Evolutionary conservation across 2,888 invertebrate genomes (phyloP).

Genomic region (Nematopogon swammerdamellus): DNA sequence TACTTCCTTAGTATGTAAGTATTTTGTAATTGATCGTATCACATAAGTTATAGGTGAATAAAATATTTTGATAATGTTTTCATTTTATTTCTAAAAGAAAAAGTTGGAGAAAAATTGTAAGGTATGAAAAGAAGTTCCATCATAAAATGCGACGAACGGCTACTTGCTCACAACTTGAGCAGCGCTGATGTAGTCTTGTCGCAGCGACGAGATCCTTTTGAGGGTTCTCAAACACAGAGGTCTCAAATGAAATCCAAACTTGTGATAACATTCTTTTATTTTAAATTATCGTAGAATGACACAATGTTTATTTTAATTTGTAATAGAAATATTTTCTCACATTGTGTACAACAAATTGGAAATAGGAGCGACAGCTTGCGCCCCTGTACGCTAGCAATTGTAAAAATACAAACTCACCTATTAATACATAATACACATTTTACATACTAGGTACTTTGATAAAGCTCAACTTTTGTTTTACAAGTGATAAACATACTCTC

Average conservation of each 20-base stretch:
- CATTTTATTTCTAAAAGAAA: too few relatives aligned
- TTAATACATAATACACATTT: constrained; percentile 34
- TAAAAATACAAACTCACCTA: constrained; percentile 53
- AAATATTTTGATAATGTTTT: too few relatives aligned
- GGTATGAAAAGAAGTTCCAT: too few relatives aligned
- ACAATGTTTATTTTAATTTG: constrained; percentile 30
- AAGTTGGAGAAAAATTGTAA: too few relatives aligned
- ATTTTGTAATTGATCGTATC: too few relatives aligned
- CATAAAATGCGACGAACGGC: too few relatives aligned
- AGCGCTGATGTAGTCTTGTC: too few relatives aligned
- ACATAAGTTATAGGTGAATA: too few relatives aligned
- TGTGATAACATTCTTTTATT: constrained; percentile 38
- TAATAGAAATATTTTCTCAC: constrained; percentile 26
- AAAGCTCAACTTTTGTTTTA: constrained; percentile 57
- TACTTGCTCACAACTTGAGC: too few relatives aligned
- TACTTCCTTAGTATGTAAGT: too few relatives aligned
- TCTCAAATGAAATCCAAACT: not conserved
- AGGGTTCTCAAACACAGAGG: not conserved
- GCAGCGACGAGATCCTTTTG: too few relatives aligned
- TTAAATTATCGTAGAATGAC: constrained; percentile 47
- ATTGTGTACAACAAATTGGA: constrained; percentile 41
- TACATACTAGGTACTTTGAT: constrained; percentile 50
- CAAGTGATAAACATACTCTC: constrained; percentile 51
- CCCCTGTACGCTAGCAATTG: constrained; percentile 16
- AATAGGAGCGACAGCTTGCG: constrained; percentile 9